These are phyloP conservation scores for Saguinus imperator DNA, from an alignment of 2,113 vertebrate species.

Conservation along the genomic window DNA sequence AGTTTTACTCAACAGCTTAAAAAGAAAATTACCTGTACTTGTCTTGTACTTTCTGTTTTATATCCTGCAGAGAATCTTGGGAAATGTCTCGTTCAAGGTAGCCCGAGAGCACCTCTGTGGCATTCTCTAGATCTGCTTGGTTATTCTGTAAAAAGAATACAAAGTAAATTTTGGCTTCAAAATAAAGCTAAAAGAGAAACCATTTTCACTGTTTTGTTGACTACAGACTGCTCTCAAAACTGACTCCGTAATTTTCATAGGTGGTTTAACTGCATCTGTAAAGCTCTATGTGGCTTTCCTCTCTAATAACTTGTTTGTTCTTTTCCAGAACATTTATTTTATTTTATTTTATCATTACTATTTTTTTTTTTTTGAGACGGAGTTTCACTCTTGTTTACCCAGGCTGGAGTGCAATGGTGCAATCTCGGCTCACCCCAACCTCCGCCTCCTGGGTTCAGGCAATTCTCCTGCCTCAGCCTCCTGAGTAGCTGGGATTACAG, in stretches of 20 bases:
- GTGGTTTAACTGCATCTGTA: background rate
- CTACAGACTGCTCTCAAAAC: background rate
- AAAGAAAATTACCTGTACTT: conserved; percentile 94
- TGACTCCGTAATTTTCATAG: background rate
- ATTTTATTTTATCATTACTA: too few relatives aligned
- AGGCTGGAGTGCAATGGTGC: too few relatives aligned
- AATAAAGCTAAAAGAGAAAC: background rate
- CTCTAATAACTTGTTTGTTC: background rate
- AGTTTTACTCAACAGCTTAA: background rate
- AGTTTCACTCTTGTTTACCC: too few relatives aligned
- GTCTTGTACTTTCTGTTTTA: conserved; percentile 99
- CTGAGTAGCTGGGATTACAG: too few relatives aligned
- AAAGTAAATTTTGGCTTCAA: background rate
- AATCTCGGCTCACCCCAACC: too few relatives aligned
- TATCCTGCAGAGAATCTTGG: conserved; percentile 99
- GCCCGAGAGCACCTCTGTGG: conserved; percentile 98
- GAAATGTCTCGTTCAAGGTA: conserved; percentile 99
- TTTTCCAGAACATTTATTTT: background rate
- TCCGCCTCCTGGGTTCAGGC: too few relatives aligned
- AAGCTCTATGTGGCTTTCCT: background rate
- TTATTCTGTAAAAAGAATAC: conserved; percentile 91
- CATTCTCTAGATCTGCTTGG: conserved; percentile 99
- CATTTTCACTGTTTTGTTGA: background rate
- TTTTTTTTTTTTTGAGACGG: too few relatives aligned
- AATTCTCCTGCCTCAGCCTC: too few relatives aligned